These are phyloP conservation scores for Chlamydotis undulata DNA, from an alignment of 2,113 vertebrate species.

Conservation along the genomic window DNA sequence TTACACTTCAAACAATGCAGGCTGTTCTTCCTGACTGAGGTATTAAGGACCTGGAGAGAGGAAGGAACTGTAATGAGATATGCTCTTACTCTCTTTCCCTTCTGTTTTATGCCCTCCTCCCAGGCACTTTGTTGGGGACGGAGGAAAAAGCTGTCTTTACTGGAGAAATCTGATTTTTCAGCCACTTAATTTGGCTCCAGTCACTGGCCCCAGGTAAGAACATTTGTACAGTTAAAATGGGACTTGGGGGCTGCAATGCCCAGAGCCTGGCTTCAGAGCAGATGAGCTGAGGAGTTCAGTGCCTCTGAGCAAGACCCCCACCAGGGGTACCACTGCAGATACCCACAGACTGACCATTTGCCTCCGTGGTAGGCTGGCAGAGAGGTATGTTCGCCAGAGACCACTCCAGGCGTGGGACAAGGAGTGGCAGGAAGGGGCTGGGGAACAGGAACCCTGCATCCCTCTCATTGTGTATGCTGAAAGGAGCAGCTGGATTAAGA, in stretches of 20 bases:
- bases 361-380: not conserved
- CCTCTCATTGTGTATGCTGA: constrained; percentile 35
- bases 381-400: not conserved
- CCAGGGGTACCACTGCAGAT: not conserved
- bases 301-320: not conserved
- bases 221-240: not conserved
- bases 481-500: constrained; percentile 52
- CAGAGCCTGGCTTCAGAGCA: not conserved
- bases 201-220: not conserved
- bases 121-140: not conserved
- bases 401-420: not conserved
- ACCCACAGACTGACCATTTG: not conserved
- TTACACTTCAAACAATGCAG: not conserved
- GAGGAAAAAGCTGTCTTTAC: not conserved
- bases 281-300: not conserved
- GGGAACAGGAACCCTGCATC: not conserved
- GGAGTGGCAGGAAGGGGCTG: not conserved
- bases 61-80: not conserved
- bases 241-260: not conserved
- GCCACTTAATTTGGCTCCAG: not conserved
- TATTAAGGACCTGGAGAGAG: not conserved
- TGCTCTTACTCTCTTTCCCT: not conserved
- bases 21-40: not conserved
- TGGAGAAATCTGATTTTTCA: not conserved
- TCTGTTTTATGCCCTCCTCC: not conserved